Base-by-base conservation (phyloP, 2,797 vertebrate species). In the Champsocephalus gunnari region DNA sequence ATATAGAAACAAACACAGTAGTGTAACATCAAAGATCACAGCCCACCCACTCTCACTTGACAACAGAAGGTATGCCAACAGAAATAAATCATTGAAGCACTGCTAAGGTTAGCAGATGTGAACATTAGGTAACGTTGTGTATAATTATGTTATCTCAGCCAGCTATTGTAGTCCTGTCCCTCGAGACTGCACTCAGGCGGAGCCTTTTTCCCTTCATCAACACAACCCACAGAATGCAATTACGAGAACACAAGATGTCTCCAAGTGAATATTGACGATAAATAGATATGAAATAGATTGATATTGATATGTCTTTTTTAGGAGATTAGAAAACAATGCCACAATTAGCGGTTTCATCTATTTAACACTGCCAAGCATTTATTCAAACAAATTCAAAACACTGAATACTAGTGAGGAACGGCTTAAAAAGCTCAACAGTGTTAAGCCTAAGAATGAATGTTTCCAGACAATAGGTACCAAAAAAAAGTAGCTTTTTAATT, bases 121-220 rank as follows among this genome's bases (percentile, higher is more conserved):
- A 87, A 84, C 80, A 86, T 85, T 81, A 80, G 80, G 83, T 88
- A 90, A 92, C 81, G 85, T 75, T 80, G 71, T 82, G 78, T 64
- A 65, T 87, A 88, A 89, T 91, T 82, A 85, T 66, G 70, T 84
- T 85, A 82, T 85, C 79, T 83, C 69, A 75, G 79, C 17, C 80
- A 87, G 73, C 71, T 66, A 85, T 76, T 67, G 75, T 80, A 47
- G 24, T 67, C 32, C n/a, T 13, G 57, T 80, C 83, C 81, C 80
- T 10, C 12, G 69, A 71, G 81, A 63, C 43, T 12, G 63, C 3
- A 12, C 51, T 77, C 24, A 71, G 71, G 1, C 67, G 48, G 12
- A 66, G 68, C 24, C 56, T 58, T 79, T 66, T 67, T 73, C 10
- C 55, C 73, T 71, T 47, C 73, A 82, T 82, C 82, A 83, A 77